Base-by-base conservation (phyloP, 2,113 vertebrate genomes). In the Rhea pennata region DNA sequence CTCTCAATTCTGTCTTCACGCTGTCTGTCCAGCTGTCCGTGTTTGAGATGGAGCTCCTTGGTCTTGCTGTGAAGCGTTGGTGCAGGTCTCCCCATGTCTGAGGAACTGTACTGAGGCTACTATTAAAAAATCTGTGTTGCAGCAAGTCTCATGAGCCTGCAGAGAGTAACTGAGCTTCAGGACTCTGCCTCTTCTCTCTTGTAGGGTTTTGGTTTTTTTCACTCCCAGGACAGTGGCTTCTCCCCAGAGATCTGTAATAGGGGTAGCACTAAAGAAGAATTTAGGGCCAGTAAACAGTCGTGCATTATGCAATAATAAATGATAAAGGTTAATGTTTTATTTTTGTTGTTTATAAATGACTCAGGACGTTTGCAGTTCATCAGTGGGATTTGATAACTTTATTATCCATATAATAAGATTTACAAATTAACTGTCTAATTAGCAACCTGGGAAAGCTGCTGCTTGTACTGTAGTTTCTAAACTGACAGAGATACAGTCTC, bases 371-470 rank as follows among this genome's bases (percentile, higher is more conserved):
- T 66, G 84, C 15, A 65, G 73, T 62, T 94, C 72, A 5, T 71
- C 74, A 15, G 58, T 56, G 86, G 93, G 86, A 82, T 73, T 84
- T 72, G 95, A 81, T 96, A 92, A 91, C 83, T 92, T 92, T 84
- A 90, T 97, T 94, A 94, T 50, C 89, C 80, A 23, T 40, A 56
- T 95, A 95, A 96, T 78, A 75, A 78, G 90, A 93, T 95, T 96
- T 97, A 81, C 93, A 94, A 95, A 97, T 95, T 62, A 89, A 50
- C 91, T 44, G 74, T 54, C 95, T 93, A 91, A 95, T 94, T 93
- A 95, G 79, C 86, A 39, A 76, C 86, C 73, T 62, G 92, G 76
- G 88, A 64, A 65, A 78, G 87, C 89, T 81, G 82, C 90, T 88
- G 92, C 88, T 79, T 29, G 48, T 59, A 3, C 88, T 82, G 88